phyloP scores from a whole-genome alignment of 1,140 invertebrate species.

The Psix sp. region DNA sequence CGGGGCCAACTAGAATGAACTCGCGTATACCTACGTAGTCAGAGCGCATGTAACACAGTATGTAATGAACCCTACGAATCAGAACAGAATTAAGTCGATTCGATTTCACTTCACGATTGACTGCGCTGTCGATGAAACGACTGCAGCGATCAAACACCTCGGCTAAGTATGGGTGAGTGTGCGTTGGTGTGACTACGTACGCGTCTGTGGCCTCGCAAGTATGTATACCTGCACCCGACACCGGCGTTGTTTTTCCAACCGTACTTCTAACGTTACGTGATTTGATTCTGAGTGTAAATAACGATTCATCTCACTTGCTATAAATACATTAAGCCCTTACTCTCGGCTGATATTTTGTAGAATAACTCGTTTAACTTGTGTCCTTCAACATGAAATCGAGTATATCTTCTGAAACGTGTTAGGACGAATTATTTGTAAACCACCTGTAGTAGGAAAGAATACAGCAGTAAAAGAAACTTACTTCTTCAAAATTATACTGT shows the following conservation, averaged over 20 bases:
- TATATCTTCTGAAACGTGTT: too few relatives aligned
- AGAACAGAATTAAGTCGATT: constrained; percentile 71
- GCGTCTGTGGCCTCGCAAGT: background rate
- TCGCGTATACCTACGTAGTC: too few relatives aligned
- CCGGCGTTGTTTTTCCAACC: constrained; percentile 30
- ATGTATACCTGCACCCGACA: background rate
- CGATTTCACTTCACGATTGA: constrained; percentile 69
- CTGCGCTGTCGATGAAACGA: constrained; percentile 41
- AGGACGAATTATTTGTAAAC: too few relatives aligned
- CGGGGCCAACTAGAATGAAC: too few relatives aligned
- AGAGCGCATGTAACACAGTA: too few relatives aligned
- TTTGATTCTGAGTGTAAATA: constrained; percentile 32
- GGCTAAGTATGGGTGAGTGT: constrained; percentile 1
- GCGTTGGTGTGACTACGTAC: background rate
- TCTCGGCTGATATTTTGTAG: constrained; percentile 11
- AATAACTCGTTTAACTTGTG: constrained; percentile 16
- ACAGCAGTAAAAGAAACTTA: too few relatives aligned
- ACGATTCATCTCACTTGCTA: constrained; percentile 30
- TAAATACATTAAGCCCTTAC: constrained; percentile 32
- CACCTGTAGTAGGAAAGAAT: too few relatives aligned
- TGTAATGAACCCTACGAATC: constrained; percentile 70
- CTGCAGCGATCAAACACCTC: constrained; percentile 44
- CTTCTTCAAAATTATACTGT: too few relatives aligned
- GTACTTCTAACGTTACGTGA: constrained; percentile 45
- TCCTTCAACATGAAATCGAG: background rate